Percentiles rank a stretch among this genome's conserved stretches.
Evolutionary conservation across 2,113 vertebrate species (phyloP).

Genomic region (Paralichthys olivaceus): DNA sequence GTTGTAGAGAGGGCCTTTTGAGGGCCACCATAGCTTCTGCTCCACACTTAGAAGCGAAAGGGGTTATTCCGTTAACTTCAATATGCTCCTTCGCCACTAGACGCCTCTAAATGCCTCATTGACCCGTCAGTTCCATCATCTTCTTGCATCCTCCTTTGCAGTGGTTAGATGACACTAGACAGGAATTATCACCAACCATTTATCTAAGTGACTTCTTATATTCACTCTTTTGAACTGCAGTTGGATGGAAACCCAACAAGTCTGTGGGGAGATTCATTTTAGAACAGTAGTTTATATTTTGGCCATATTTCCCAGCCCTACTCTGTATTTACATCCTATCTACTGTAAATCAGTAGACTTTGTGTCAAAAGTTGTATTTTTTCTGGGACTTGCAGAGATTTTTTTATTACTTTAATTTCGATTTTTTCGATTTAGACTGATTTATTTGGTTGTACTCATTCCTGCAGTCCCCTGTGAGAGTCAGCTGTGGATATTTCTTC

Average conservation of each 20-base stretch:
- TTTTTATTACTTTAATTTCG: background rate
- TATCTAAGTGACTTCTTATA: background rate
- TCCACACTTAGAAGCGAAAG: background rate
- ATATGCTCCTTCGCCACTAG: background rate
- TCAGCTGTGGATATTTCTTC: slow-evolving; percentile 56
- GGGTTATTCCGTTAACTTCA: background rate
- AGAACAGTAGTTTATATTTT: no score
- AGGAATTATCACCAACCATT: background rate
- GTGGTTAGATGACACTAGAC: no score
- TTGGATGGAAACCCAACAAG: background rate
- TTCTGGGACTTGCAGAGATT: slow-evolving; percentile 6
- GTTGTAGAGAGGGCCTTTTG: no score
- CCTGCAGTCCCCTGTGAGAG: slow-evolving; percentile 20
- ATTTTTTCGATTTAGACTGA: background rate
- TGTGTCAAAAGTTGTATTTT: background rate
- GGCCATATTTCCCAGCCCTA: no score
- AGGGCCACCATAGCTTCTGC: background rate
- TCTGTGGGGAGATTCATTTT: background rate
- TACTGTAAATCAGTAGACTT: no score
- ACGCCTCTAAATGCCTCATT: no score
- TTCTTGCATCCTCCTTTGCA: background rate
- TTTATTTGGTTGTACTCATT: slow-evolving; percentile 51
- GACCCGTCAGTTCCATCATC: background rate
- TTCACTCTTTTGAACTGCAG: background rate
- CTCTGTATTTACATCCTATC: background rate